These are phyloP conservation scores for Urocyon cinereoargenteus DNA, from an alignment of 2,797 vertebrate genomes.

Conservation along the genomic window DNA sequence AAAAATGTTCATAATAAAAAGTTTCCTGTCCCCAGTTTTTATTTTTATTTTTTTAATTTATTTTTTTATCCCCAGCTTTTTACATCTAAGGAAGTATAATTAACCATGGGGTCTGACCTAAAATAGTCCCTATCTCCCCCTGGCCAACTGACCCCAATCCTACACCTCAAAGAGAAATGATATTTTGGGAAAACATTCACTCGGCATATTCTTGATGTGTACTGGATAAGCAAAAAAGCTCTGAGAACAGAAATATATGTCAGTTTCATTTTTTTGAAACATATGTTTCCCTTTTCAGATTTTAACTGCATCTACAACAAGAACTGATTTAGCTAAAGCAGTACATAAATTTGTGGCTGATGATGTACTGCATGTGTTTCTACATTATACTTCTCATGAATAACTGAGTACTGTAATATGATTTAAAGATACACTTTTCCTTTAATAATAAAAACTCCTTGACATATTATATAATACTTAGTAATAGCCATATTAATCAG, in stretches of 20 bases:
- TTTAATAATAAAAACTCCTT: slow-evolving; percentile 73
- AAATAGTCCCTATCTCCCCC: not conserved
- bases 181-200: not conserved
- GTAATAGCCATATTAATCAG: slow-evolving; percentile 73
- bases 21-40: not conserved
- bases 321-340: slow-evolving; percentile 57
- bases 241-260: slow-evolving; percentile 69
- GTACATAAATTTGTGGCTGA: slow-evolving; percentile 69
- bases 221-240: slow-evolving; percentile 44
- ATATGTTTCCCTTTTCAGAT: slow-evolving; percentile 61
- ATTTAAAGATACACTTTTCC: slow-evolving; percentile 74
- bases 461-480: slow-evolving; percentile 71
- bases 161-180: not conserved
- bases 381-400: slow-evolving; percentile 73
- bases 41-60: no score
- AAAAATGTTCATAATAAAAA: slow-evolving; percentile 17
- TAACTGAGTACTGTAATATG: slow-evolving; percentile 66
- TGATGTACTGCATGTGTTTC: slow-evolving; percentile 71
- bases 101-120: not conserved
- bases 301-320: slow-evolving; percentile 59
- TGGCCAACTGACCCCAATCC: not conserved
- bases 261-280: slow-evolving; percentile 54
- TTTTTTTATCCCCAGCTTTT: not conserved
- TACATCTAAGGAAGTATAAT: not conserved
- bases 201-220: not conserved